A percentile compares a stretch with the other conserved stretches of the same genome.
Evolutionary conservation across 1,140 invertebrate genomes (phyloP).

Genomic region (Aleiodes sp.): DNA sequence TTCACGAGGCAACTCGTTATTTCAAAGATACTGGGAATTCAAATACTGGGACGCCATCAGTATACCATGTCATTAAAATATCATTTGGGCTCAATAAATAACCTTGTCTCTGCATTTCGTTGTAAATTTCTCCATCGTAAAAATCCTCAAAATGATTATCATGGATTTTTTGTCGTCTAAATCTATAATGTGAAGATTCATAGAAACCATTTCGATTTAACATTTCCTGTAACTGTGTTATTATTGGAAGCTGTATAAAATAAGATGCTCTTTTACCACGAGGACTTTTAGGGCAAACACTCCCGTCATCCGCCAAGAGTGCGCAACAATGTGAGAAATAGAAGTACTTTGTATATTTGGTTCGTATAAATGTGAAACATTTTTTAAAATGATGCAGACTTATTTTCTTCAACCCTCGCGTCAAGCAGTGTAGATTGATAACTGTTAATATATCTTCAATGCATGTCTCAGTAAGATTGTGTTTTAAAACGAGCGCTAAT

Average conservation of each 20-base stretch:
- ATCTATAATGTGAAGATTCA: neutral
- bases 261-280: slow-evolving; percentile 1
- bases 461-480: slow-evolving; percentile 6
- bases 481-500: neutral
- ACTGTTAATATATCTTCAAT: slow-evolving; percentile 10
- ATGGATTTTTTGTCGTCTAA: neutral
- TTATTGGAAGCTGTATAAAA: slow-evolving; percentile 21
- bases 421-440: neutral
- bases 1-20: slow-evolving; percentile 34
- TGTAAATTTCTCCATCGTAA: slow-evolving; percentile 27
- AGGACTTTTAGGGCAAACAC: neutral
- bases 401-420: neutral
- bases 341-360: neutral
- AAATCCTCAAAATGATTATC: slow-evolving; percentile 10
- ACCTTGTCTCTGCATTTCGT: neutral
- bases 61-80: slow-evolving; percentile 36
- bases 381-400: slow-evolving; percentile 14
- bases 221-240: neutral
- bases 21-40: slow-evolving; percentile 42
- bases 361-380: neutral
- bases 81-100: slow-evolving; percentile 24
- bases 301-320: neutral
- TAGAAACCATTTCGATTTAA: slow-evolving; percentile 6
- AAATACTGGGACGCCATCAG: slow-evolving; percentile 45
- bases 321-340: neutral